Conservation (phyloP, 2,113 vertebrate species). For the Tachysurus fulvidraco region DNA sequence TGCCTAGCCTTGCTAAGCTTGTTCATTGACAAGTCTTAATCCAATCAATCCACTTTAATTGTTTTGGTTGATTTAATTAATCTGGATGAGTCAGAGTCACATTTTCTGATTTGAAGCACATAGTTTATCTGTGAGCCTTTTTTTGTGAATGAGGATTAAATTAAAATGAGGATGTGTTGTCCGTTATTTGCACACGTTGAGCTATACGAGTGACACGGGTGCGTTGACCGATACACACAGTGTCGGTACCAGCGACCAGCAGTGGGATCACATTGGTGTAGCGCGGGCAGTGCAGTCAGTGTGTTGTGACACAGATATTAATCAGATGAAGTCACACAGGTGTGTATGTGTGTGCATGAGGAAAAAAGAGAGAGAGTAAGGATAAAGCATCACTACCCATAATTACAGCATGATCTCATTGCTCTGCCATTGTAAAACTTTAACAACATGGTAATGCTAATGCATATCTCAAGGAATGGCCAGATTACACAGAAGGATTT, state of each 20-base stretch:
- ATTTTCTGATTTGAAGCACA: not conserved
- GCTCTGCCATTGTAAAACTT: slow-evolving; percentile 30
- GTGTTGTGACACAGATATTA: slow-evolving; percentile 60
- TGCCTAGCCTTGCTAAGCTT: not conserved
- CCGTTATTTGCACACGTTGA: slow-evolving; percentile 42
- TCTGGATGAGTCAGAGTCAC: not conserved
- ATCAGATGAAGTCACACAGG: slow-evolving; percentile 53
- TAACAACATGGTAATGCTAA: slow-evolving; percentile 30
- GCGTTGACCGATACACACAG: slow-evolving; percentile 11
- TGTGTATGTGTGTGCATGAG: not conserved
- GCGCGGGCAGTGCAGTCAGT: slow-evolving; percentile 60
- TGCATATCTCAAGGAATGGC: slow-evolving; percentile 22
- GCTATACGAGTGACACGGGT: not conserved
- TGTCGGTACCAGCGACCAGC: slow-evolving; percentile 52
- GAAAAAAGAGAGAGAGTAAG: slow-evolving; percentile 33
- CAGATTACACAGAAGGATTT: slow-evolving; percentile 7
- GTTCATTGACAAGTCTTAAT: not conserved
- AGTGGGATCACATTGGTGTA: slow-evolving; percentile 65
- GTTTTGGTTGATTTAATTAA: not conserved
- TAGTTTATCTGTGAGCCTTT: not conserved
- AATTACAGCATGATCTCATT: slow-evolving; percentile 34
- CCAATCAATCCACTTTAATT: not conserved
- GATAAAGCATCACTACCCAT: slow-evolving; percentile 11
- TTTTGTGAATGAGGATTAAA: not conserved
- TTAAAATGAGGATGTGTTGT: slow-evolving; percentile 20